phyloP scores from a whole-genome alignment of 2,888 invertebrate species.

The Entomobrya proxima region DNA sequence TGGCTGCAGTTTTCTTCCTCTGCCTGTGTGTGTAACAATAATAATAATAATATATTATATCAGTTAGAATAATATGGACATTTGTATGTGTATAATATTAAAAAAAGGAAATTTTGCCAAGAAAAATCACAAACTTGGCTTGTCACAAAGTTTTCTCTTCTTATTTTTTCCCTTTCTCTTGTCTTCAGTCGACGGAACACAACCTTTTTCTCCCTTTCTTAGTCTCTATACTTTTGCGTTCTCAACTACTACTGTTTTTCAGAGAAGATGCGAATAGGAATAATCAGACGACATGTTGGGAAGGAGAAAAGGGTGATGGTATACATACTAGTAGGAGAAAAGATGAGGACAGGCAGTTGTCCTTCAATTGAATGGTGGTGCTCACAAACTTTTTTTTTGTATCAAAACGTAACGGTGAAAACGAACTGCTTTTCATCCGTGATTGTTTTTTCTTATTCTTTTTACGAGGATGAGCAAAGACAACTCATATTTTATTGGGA shows the following conservation, averaged over 20 bases:
- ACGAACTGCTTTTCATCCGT: conserved; percentile 25
- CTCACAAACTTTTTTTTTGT: conserved; percentile 16
- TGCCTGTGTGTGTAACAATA: neutral
- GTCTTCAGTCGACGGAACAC: conserved; percentile 13
- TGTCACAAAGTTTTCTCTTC: conserved; percentile 54
- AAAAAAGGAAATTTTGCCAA: conserved; percentile 47
- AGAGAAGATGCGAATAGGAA: neutral
- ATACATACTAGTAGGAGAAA: too few relatives aligned
- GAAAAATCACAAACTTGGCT: conserved; percentile 63
- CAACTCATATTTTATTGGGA: neutral
- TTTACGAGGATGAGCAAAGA: neutral
- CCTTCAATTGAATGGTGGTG: conserved; percentile 41
- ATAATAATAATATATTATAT: neutral
- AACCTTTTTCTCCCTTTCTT: conserved; percentile 22
- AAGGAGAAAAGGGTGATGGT: conserved; percentile 4
- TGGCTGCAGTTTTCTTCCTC: neutral
- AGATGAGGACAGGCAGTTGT: conserved; percentile 44
- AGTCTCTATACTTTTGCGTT: too few relatives aligned
- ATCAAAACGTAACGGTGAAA: neutral
- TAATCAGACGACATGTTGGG: conserved; percentile 12
- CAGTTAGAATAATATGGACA: neutral
- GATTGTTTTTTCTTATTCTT: conserved; percentile 40
- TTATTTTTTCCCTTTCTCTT: conserved; percentile 1
- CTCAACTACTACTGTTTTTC: conserved; percentile 1
- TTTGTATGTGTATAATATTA: conserved; percentile 16